These are phyloP conservation scores for Macrotis lagotis DNA, from an alignment of 2,113 vertebrate species.

Conservation along the genomic window DNA sequence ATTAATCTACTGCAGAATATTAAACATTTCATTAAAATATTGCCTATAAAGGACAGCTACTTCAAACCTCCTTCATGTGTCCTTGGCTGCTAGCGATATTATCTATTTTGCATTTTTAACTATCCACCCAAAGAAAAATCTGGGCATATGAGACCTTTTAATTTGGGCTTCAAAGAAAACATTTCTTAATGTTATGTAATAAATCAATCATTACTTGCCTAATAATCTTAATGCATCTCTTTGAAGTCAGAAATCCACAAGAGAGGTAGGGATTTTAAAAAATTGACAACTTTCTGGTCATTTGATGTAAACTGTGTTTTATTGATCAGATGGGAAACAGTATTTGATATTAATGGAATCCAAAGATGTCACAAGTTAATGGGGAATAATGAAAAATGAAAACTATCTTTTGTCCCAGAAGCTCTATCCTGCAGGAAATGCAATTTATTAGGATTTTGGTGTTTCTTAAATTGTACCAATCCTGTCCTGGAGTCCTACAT, in stretches of 20 bases:
- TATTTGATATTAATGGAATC: conserved; percentile 66
- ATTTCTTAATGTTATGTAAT: conserved; percentile 82
- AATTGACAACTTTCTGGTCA: conserved; percentile 74
- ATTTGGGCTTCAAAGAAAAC: conserved; percentile 83
- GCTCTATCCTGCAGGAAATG: conserved; percentile 58
- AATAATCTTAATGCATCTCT: conserved; percentile 82
- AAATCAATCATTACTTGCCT: conserved; percentile 84
- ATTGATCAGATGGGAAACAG: conserved; percentile 78
- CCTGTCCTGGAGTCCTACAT: conserved; percentile 21
- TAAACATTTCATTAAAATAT: conserved; percentile 65
- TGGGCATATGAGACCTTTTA: conserved; percentile 75
- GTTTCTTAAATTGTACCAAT: conserved; percentile 65
- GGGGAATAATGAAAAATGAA: conserved; percentile 59
- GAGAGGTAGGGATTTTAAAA: conserved; percentile 71
- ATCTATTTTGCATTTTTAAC: conserved; percentile 63
- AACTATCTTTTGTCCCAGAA: conserved; percentile 65
- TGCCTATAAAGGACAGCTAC: conserved; percentile 37
- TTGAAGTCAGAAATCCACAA: conserved; percentile 76
- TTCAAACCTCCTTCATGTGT: conserved; percentile 54
- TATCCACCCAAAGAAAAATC: conserved; percentile 60
- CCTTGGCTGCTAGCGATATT: conserved; percentile 54
- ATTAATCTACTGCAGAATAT: conserved; percentile 50
- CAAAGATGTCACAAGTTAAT: conserved; percentile 59
- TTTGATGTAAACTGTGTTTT: conserved; percentile 78
- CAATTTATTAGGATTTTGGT: conserved; percentile 9